Conservation (phyloP, 2,888 invertebrate species). For the Emmelina monodactyla region DNA sequence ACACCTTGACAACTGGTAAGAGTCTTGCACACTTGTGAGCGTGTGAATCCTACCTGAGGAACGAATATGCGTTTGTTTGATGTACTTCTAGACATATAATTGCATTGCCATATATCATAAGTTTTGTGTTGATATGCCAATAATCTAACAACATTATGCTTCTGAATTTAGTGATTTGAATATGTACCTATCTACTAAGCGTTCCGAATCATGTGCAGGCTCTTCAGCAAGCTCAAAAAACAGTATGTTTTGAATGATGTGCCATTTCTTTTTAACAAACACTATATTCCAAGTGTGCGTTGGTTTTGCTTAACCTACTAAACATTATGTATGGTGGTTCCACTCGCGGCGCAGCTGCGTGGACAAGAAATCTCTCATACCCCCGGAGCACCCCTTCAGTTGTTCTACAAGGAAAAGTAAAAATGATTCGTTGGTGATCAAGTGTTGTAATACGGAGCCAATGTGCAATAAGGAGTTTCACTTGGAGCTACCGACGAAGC, state of each 20-base stretch:
- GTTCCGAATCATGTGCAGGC: constrained; percentile 28
- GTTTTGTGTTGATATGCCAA: constrained; percentile 63
- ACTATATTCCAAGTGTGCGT: constrained; percentile 59
- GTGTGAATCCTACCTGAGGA: constrained; percentile 41
- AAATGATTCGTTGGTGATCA: constrained; percentile 80
- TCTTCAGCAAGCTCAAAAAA: constrained; percentile 21
- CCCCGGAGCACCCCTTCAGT: constrained; percentile 82
- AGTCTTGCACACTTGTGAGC: constrained; percentile 37
- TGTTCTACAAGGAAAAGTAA: constrained; percentile 79
- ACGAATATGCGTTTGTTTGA: constrained; percentile 56
- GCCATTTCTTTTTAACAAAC: constrained; percentile 49
- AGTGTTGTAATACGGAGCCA: constrained; percentile 78
- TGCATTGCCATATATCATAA: constrained; percentile 49
- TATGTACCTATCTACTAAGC: constrained; percentile 55
- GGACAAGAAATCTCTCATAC: constrained; percentile 75
- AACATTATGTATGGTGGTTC: constrained; percentile 64
- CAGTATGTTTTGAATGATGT: constrained; percentile 58
- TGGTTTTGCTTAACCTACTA: constrained; percentile 68
- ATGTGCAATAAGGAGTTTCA: constrained; percentile 79
- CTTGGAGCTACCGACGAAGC: constrained; percentile 71
- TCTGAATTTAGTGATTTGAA: constrained; percentile 56
- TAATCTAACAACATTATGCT: constrained; percentile 54
- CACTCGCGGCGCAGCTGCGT: constrained; percentile 76
- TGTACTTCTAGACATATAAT: constrained; percentile 52
- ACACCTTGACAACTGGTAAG: constrained; percentile 45